These are phyloP conservation scores for Merops nubicus DNA, from an alignment of 2,113 vertebrate species.

Conservation along the genomic window DNA sequence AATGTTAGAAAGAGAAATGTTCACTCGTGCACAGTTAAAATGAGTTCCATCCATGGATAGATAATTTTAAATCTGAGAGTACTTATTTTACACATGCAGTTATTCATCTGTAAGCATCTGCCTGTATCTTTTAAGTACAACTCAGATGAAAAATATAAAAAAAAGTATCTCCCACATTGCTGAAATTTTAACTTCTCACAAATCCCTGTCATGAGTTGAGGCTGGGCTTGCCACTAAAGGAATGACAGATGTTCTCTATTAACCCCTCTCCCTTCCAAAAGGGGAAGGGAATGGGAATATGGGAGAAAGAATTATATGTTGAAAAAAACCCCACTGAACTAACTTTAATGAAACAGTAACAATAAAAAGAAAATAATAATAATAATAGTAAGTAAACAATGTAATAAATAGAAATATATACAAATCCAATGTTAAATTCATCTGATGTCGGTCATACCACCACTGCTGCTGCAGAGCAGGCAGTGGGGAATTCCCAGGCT, in stretches of 20 bases:
- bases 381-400: neutral
- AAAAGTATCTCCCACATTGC: neutral
- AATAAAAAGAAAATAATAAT: neutral
- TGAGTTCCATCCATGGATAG: neutral
- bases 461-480: too few species aligned
- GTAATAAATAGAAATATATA: neutral
- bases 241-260: neutral
- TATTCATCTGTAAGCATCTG: neutral
- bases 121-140: neutral
- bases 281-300: neutral
- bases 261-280: neutral
- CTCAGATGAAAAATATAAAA: neutral
- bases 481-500: neutral
- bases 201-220: neutral
- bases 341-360: neutral
- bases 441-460: neutral
- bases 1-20: neutral
- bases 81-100: neutral
- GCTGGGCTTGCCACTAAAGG: neutral
- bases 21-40: neutral
- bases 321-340: neutral
- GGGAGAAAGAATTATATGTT: neutral
- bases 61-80: conserved; percentile 16
- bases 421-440: neutral
- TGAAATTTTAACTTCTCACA: conserved; percentile 14